phyloP scores from a whole-genome alignment of 2,888 invertebrate genomes.

The Podotricha telesiphe region DNA sequence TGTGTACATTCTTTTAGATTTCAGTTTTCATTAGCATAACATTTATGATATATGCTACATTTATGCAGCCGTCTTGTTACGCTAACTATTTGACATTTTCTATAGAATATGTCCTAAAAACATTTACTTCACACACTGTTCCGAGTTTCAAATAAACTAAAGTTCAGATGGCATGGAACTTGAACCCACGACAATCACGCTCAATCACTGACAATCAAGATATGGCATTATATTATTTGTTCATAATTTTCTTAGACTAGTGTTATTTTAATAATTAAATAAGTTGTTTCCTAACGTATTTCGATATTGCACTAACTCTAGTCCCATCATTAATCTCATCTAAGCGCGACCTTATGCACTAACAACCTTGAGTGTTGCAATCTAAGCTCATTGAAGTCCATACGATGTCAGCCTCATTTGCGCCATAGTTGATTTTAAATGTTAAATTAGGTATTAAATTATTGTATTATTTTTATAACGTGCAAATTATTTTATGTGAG shows the following conservation, averaged over 20 bases:
- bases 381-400: conserved; percentile 35
- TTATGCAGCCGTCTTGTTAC: neutral
- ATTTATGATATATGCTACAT: too few relatives aligned
- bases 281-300: conserved; percentile 10
- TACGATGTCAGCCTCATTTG: conserved; percentile 19
- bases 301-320: neutral
- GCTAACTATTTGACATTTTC: neutral
- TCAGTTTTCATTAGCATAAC: too few relatives aligned
- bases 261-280: neutral
- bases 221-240: neutral
- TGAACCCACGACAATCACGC: neutral
- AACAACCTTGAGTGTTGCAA: conserved; percentile 49
- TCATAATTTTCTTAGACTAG: neutral
- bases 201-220: neutral
- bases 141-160: neutral
- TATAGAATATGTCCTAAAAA: neutral
- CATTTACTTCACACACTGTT: neutral
- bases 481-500: neutral
- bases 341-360: conserved; percentile 42
- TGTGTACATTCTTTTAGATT: too few relatives aligned
- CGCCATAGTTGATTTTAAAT: conserved; percentile 1
- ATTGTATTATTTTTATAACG: neutral
- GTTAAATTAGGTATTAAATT: conserved; percentile 3
- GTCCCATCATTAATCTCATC: conserved; percentile 38
- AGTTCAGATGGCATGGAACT: neutral